These are phyloP conservation scores for mouse (Mus musculus) DNA, from an alignment of 2,113 vertebrate genomes.

Conservation along the genomic window GRCm39 chr16:74960001-74960500, in stretches of 20 bases:
- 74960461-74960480: not conserved
- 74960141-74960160: not conserved
- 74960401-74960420: not conserved
- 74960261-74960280: not conserved
- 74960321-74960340: not conserved
- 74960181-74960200: not conserved
- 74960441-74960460: not conserved
- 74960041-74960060: not conserved
- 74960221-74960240: not conserved
- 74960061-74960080: not conserved
- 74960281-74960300: conserved; percentile 10
- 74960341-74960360: not conserved
- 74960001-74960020: not conserved
- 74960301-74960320: not conserved
- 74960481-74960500: not conserved
- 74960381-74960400: conserved; percentile 15
- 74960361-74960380: not conserved
- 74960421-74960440: not conserved
- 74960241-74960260: not conserved
- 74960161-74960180: not conserved
- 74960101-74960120: not conserved
- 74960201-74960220: not conserved
- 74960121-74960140: not conserved
- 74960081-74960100: not conserved
- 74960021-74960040: not conserved